Conservation (phyloP, 2,797 vertebrate genomes). For the Acrocephalus scirpaceus region DNA sequence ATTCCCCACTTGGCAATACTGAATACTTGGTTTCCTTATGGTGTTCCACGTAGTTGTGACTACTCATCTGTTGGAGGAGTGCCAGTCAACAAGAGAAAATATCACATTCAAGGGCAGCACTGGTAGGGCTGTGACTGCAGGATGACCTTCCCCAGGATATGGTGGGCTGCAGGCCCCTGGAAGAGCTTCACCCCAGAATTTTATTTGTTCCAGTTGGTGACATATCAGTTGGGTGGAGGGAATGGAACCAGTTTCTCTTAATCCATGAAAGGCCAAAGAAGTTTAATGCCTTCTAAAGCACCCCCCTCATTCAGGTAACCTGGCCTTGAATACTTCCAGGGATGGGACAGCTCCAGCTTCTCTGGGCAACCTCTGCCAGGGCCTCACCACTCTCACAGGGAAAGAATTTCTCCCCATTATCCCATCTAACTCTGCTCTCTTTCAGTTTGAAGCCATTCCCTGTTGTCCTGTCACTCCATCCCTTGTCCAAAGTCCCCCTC, state of each 20-base stretch:
- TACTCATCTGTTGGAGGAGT: too few relatives aligned
- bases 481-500: neutral
- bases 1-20: neutral
- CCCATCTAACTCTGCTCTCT: neutral
- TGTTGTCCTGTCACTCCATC: neutral
- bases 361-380: neutral
- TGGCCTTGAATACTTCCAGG: neutral
- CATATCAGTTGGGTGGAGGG: rapidly evolving
- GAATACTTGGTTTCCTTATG: neutral
- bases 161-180: rapidly evolving
- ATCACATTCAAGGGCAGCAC: neutral
- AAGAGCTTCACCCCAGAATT: rapidly evolving
- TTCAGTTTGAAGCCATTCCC: neutral
- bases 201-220: neutral
- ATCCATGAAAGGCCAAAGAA: neutral
- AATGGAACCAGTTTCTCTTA: neutral
- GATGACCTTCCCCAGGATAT: rapidly evolving
- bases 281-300: neutral
- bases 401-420: neutral
- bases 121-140: neutral
- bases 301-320: neutral
- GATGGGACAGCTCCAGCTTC: neutral
- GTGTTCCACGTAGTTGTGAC: rapidly evolving
- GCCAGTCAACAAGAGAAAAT: neutral
- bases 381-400: neutral